Evolutionary conservation across 2,888 invertebrate genomes (phyloP), one percentile per base, ranked within the genome.

Genomic region (Dicyrtoma fusca): DNA sequence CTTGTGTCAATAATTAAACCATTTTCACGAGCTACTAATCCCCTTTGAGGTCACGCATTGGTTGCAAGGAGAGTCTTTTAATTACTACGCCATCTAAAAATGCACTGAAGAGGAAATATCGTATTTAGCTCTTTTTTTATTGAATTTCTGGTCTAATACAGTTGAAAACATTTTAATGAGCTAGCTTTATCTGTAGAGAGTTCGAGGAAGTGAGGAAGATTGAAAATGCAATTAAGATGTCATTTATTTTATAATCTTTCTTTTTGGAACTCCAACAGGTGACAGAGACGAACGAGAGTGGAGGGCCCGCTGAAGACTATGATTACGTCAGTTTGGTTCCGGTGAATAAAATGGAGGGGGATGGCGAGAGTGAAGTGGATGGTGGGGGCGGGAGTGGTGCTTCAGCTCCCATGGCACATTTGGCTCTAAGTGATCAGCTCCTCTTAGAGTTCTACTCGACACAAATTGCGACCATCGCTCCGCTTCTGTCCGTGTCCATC

Each of bases 271-370:
- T 14, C 19, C 5, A 19, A 61, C 44, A 61, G 61, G 44, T 61
- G 17, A 44, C 61, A 17, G 61, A 61, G 17, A 42, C 14, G 23
- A 13, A 6, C 8, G 74, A 69, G 1, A 74, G 68, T 19, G 71
- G 72, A 19, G 71, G n/a, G 6, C 71, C 72, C n/a, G 69, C 64
- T 13, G 79, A 94, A 82, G 95, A 95, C 82, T 94, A 94, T 83
- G 95, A 95, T 84, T 96, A 96, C 83, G 94, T 95, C 61, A 91
- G 91, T 82, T 86, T 95, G 71, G 85, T 82, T 89, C 90, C 92
- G 1, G 89, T 90, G 81, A 89, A 91, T 77, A 87, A 88, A 42
- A n/a, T n/a, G n/a, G n/a, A n/a, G n/a, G 42, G 21, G 10, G 2
- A 14, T 61, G 57, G 14, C 14, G 63, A 19, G 11, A 64, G 14